Conservation (phyloP, 1,140 invertebrate genomes). For the Oppia nitens region DNA sequence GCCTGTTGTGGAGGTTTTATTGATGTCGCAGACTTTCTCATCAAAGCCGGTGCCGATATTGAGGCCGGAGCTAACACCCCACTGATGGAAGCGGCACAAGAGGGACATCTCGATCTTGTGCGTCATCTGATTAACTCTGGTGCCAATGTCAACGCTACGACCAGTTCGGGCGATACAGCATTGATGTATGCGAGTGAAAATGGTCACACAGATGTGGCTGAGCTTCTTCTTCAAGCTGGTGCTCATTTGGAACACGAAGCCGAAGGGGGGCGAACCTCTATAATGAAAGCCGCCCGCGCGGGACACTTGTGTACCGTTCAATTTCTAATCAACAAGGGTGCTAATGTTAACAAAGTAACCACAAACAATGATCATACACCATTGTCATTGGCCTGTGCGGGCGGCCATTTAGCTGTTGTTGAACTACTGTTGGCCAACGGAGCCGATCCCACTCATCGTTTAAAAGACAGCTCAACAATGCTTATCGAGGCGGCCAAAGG, state of each 20-base stretch:
- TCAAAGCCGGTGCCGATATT: constrained; percentile 85
- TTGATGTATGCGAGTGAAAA: constrained; percentile 92
- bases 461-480: constrained; percentile 94
- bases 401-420: constrained; percentile 80
- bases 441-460: constrained; percentile 85
- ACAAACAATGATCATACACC: constrained; percentile 97
- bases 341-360: constrained; percentile 57
- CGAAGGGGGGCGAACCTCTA: constrained; percentile 80
- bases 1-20: constrained; percentile 94
- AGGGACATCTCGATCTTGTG: constrained; percentile 86
- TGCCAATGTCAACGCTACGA: constrained; percentile 82
- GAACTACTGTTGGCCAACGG: constrained; percentile 71
- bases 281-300: constrained; percentile 97
- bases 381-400: constrained; percentile 86
- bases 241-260: constrained; percentile 85
- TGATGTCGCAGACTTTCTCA: constrained; percentile 90
- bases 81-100: constrained; percentile 93
- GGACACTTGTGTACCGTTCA: constrained; percentile 97
- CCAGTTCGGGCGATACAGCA: constrained; percentile 79
- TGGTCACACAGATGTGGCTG: constrained; percentile 82
- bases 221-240: constrained; percentile 65
- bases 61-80: constrained; percentile 92
- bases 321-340: constrained; percentile 80
- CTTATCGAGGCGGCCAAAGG: constrained; percentile 95
- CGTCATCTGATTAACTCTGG: constrained; percentile 55